These are phyloP conservation scores for Ochropleura leucogaster DNA, from an alignment of 2,888 invertebrate genomes.

Conservation along the genomic window DNA sequence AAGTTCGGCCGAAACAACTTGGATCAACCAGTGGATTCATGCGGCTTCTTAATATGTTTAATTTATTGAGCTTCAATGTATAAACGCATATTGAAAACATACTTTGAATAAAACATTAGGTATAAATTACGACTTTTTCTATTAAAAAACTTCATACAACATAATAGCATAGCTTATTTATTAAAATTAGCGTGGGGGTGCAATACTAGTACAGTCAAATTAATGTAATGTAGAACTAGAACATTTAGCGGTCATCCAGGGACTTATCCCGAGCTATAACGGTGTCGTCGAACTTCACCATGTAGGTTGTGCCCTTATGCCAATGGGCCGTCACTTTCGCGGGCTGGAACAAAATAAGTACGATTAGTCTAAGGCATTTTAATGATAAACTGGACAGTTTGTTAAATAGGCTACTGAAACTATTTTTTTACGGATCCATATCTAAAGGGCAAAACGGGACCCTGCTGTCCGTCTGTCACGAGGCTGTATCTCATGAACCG, in stretches of 20 bases:
- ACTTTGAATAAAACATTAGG: not conserved
- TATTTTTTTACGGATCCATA: too few species aligned
- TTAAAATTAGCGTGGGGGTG: slow-evolving; percentile 22
- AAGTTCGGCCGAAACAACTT: not conserved
- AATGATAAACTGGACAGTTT: too few species aligned
- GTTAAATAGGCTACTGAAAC: too few species aligned
- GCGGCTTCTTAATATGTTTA: not conserved
- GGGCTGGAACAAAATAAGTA: slow-evolving; percentile 92
- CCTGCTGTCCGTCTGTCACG: too few species aligned
- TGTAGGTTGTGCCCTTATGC: slow-evolving; percentile 99
- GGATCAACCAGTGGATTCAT: not conserved
- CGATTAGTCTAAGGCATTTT: not conserved
- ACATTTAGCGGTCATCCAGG: slow-evolving; percentile 95
- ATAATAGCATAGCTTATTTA: slow-evolving; percentile 35
- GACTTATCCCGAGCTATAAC: slow-evolving; percentile 97
- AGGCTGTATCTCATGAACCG: too few species aligned
- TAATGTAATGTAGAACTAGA: too few species aligned
- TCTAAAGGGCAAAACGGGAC: too few species aligned
- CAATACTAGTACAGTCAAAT: slow-evolving; percentile 22
- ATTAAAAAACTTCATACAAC: slow-evolving; percentile 23
- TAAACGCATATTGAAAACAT: not conserved
- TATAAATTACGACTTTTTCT: not conserved
- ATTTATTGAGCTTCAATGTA: not conserved
- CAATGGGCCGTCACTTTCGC: slow-evolving; percentile 99
- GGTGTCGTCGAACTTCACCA: slow-evolving; percentile 99